Evolutionary conservation across 2,888 invertebrate genomes (phyloP).

Genomic region (Eubasilissa splendida): DNA sequence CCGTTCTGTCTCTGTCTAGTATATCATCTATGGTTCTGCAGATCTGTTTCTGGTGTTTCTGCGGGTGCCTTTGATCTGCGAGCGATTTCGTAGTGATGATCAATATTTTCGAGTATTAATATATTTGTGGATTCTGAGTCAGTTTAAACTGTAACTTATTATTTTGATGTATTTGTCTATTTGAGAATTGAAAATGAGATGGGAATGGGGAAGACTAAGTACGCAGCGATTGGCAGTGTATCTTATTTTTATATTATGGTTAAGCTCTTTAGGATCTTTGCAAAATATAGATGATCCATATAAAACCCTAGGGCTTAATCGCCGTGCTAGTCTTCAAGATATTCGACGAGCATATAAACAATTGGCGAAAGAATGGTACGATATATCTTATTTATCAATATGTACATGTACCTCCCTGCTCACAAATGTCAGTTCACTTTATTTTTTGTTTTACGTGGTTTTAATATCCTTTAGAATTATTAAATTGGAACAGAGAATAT

Average conservation of each 20-base stretch:
- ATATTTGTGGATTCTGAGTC: slow-evolving; percentile 21
- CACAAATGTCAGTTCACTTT: slow-evolving; percentile 17
- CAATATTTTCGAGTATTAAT: slow-evolving; percentile 43
- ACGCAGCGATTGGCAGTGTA: slow-evolving; percentile 65
- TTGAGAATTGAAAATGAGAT: slow-evolving; percentile 66
- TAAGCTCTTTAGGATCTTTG: slow-evolving; percentile 45
- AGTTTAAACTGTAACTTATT: slow-evolving; percentile 6
- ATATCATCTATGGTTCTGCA: slow-evolving; percentile 32
- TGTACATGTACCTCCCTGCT: background rate
- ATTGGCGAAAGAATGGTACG: slow-evolving; percentile 91
- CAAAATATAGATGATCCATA: slow-evolving; percentile 78
- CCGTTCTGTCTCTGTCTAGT: slow-evolving; percentile 65
- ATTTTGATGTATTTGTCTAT: slow-evolving; percentile 34
- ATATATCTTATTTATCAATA: background rate
- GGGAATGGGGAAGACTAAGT: slow-evolving; percentile 67
- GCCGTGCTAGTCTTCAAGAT: slow-evolving; percentile 83
- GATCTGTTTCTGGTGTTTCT: background rate
- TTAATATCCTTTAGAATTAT: too few relatives aligned
- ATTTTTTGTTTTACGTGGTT: background rate
- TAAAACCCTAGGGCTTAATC: slow-evolving; percentile 84
- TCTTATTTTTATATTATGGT: slow-evolving; percentile 51
- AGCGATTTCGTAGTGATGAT: slow-evolving; percentile 43
- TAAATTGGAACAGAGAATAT: too few relatives aligned
- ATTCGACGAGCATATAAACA: slow-evolving; percentile 92
- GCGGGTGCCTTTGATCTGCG: background rate